Percentiles rank a stretch among this genome's conserved stretches.
phyloP scores from a whole-genome alignment of 2,888 invertebrate genomes.

The Apamea anceps region DNA sequence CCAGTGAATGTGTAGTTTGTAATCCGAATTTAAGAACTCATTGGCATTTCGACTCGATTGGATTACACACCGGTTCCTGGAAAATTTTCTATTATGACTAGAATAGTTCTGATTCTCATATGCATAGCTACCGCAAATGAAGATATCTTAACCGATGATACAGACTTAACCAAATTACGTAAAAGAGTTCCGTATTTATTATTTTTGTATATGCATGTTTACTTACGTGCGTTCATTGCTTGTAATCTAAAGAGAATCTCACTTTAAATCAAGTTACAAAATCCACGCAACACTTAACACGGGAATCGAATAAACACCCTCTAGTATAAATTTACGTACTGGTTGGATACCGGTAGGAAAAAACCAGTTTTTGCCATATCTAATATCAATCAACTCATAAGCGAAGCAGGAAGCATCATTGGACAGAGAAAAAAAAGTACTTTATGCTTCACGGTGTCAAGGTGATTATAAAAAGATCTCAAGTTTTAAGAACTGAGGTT shows the following conservation, averaged over 20 bases:
- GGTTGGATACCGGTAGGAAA: constrained; percentile 71
- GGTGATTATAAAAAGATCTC: constrained; percentile 64
- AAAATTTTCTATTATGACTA: background rate
- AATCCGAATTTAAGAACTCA: constrained; percentile 27
- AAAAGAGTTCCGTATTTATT: background rate
- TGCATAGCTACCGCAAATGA: background rate
- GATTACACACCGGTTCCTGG: constrained; percentile 9
- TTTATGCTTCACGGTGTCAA: constrained; percentile 71
- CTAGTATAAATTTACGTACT: constrained; percentile 64
- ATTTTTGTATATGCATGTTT: background rate
- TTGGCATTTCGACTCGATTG: constrained; percentile 14
- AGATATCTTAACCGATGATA: background rate
- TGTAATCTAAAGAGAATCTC: constrained; percentile 2
- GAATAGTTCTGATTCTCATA: constrained; percentile 19
- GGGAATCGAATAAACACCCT: constrained; percentile 71
- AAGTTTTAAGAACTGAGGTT: constrained; percentile 52
- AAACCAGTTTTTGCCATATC: constrained; percentile 74
- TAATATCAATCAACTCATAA: constrained; percentile 75
- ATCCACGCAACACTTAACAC: constrained; percentile 57
- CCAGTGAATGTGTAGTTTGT: constrained; percentile 47
- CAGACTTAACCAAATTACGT: background rate
- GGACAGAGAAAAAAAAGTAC: constrained; percentile 65
- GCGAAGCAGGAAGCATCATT: constrained; percentile 76
- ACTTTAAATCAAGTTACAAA: constrained; percentile 32
- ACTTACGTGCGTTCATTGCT: background rate